These are phyloP conservation scores for Leucophenga varia DNA, from an alignment of 1,140 invertebrate species.

Conservation along the genomic window DNA sequence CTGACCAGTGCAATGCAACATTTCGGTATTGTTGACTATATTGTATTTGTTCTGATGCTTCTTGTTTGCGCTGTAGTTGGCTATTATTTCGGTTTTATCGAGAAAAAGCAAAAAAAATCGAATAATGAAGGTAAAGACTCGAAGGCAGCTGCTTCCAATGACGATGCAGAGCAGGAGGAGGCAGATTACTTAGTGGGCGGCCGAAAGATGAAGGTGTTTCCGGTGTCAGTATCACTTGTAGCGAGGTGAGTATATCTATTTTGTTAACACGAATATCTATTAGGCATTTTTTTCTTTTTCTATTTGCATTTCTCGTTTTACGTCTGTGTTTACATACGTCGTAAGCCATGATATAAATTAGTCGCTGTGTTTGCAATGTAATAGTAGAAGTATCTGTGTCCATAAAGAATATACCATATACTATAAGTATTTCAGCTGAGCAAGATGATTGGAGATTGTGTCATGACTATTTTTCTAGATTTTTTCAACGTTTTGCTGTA, in stretches of 20 bases:
- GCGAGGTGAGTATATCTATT: slow-evolving; percentile 73
- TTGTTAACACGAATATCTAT: no score
- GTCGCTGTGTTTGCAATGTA: no score
- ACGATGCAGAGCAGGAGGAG: slow-evolving; percentile 57
- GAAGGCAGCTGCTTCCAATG: slow-evolving; percentile 39
- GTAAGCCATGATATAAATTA: no score
- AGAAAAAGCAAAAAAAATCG: slow-evolving; percentile 57
- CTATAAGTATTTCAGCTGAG: no score
- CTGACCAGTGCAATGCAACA: slow-evolving; percentile 61
- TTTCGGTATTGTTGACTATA: slow-evolving; percentile 69
- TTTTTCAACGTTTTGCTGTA: no score
- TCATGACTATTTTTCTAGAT: no score
- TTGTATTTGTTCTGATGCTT: slow-evolving; percentile 72
- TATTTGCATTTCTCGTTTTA: no score
- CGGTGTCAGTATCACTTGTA: slow-evolving; percentile 78
- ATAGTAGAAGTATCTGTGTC: no score
- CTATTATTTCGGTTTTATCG: slow-evolving; percentile 71
- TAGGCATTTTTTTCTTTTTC: no score
- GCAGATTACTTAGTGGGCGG: slow-evolving; percentile 82
- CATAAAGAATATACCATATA: no score
- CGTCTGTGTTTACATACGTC: no score
- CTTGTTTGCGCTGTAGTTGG: slow-evolving; percentile 67
- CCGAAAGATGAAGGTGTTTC: slow-evolving; percentile 77
- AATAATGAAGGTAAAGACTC: slow-evolving; percentile 31
- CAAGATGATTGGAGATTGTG: no score